These are phyloP conservation scores for Petrosia ficiformis DNA, from an alignment of 37 sponge, comb jelly and placozoan species.

Conservation along the genomic window DNA sequence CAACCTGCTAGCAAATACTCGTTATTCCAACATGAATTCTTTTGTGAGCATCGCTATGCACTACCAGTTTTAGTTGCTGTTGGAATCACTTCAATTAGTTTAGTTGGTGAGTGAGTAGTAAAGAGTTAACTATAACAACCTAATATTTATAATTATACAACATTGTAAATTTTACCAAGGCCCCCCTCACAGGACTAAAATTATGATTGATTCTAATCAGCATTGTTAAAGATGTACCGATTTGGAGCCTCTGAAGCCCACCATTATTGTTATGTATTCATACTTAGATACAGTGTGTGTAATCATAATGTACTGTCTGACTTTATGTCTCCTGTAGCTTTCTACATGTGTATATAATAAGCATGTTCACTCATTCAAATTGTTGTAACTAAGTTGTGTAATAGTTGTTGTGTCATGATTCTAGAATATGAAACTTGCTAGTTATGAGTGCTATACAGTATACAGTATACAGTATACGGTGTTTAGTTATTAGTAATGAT, in stretches of 20 bases:
- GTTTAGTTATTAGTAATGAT: not conserved
- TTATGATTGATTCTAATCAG: too few species aligned
- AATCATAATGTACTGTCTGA: not conserved
- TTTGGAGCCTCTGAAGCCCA: too few species aligned
- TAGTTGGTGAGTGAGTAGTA: slow-evolving; percentile 65
- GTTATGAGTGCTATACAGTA: not conserved
- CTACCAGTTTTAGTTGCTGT: slow-evolving; percentile 79
- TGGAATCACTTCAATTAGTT: slow-evolving; percentile 24
- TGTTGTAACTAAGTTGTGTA: too few species aligned
- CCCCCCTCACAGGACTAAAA: not conserved
- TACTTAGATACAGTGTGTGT: not conserved
- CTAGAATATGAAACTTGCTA: too few species aligned
- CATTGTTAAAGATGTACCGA: too few species aligned
- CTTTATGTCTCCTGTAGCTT: not conserved
- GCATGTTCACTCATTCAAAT: too few species aligned
- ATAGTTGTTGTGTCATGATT: too few species aligned
- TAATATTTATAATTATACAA: not conserved
- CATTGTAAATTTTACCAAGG: too few species aligned
- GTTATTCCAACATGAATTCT: slow-evolving; percentile 52
- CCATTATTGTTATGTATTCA: too few species aligned
- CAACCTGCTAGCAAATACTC: slow-evolving; percentile 82
- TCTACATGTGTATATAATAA: too few species aligned
- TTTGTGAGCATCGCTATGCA: slow-evolving; percentile 79
- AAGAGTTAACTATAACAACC: not conserved
- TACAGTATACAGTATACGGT: too few species aligned